phyloP scores from a whole-genome alignment of 2,797 vertebrate species.

The Muraenolepis orangiensis region DNA sequence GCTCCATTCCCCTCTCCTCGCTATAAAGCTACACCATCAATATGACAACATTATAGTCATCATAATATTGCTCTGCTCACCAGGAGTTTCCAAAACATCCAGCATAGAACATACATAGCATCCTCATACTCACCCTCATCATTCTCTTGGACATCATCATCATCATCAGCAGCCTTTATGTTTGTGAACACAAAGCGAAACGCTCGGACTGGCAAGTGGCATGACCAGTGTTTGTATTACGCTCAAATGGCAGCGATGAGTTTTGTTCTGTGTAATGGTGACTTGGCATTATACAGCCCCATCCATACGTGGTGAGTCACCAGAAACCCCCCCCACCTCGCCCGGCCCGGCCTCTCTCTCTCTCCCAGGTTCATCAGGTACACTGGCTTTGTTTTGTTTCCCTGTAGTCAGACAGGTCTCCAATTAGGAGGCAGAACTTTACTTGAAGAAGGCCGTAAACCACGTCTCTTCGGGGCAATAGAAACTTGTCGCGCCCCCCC shows the following conservation, averaged over 20 bases:
- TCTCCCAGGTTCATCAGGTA: neutral
- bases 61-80: neutral
- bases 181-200: neutral
- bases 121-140: neutral
- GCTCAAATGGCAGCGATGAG: constrained; percentile 1
- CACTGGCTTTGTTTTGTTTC: neutral
- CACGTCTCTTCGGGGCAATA: neutral
- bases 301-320: constrained; percentile 40
- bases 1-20: constrained; percentile 8
- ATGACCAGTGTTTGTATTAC: neutral
- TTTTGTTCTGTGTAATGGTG: constrained; percentile 30
- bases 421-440: neutral
- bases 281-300: constrained; percentile 29
- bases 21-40: neutral
- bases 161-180: no score
- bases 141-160: neutral
- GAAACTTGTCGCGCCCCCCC: neutral
- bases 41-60: neutral
- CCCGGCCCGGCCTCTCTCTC: no score
- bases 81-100: neutral
- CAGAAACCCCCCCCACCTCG: constrained; percentile 2
- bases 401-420: constrained; percentile 24
- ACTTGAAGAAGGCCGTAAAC: neutral
- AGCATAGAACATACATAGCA: neutral
- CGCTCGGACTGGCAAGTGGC: neutral